Base-by-base conservation (phyloP, 1,140 invertebrate species). In the Aphidius ervi region DNA sequence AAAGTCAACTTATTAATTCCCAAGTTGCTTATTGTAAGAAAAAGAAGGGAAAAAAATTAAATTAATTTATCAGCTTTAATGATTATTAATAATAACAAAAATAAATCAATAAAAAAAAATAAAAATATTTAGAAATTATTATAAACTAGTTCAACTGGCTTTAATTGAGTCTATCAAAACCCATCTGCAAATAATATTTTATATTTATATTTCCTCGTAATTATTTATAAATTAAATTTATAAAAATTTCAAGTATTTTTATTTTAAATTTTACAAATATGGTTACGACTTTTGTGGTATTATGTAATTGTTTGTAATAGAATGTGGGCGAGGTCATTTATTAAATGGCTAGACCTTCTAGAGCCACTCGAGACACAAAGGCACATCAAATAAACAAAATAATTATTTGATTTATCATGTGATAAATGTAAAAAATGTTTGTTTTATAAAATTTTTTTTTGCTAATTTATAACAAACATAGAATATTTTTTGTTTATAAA, bases 261-360 rank as follows among this genome's bases (percentile, higher is more conserved):
- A 9, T 3, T 39, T 9, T 8, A 5, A 31, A 31, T 31, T 31
- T 31, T 31, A 31, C 23, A 31, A 31, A 31, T 31, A 31, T 31
- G 23, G 23, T 31, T 31, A 31, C 1, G 23, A 3, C 2, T 42
- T 52, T 31, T 45, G 41, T n/a, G 46, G 55, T 60, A 67, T 70
- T 71, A 70, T 65, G 68, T 68, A 70, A 71, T 60, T 41, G 37
- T n/a, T 54, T 9, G 61, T 67, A 70, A 70, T 65, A 61, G 64
- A 58, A 66, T 62, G 70, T 69, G 59, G 68, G 66, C 68, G 70
- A 67, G 66, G 66, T 66, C 20, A 53, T 64, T 57, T 58, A 47
- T 66, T 56, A 56, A 47, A 39, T 54, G 37, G 37, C 52, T 48
- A 61, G 39, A 41, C 39, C 20, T 55, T 49, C 46, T 45, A 10